Conservation (phyloP, 2,113 vertebrate species). For the Capreolus pygargus region DNA sequence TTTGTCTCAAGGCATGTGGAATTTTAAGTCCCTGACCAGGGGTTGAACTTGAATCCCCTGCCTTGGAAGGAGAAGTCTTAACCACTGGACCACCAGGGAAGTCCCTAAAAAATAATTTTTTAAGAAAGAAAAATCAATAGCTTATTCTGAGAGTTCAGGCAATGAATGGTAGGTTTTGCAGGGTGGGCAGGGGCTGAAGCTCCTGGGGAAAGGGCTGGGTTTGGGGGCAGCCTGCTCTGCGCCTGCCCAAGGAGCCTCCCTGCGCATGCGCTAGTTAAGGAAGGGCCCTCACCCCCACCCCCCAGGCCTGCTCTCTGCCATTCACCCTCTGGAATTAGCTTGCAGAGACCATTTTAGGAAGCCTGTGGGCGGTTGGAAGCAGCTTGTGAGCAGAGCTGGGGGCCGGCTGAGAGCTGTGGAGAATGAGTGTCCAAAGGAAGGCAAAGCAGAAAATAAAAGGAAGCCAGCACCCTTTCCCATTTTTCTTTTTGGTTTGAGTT, state of each 20-base stretch:
- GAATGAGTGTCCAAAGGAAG: conserved; percentile 62
- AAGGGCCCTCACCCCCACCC: background rate
- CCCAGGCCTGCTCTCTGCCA: conserved; percentile 47
- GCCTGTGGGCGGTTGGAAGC: conserved; percentile 69
- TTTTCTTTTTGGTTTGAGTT: conserved; percentile 53
- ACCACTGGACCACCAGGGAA: background rate
- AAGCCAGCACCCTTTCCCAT: conserved; percentile 7
- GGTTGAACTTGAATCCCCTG: background rate
- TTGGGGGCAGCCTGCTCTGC: background rate
- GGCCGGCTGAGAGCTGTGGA: conserved; percentile 37
- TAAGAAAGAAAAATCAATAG: background rate
- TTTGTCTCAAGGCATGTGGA: background rate
- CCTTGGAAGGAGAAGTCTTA: background rate
- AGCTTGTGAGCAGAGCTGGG: conserved; percentile 63
- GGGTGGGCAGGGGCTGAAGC: background rate
- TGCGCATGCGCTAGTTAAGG: background rate
- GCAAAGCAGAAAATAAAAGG: conserved; percentile 39
- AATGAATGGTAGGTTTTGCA: background rate
- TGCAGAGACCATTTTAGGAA: conserved; percentile 70
- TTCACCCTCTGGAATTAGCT: conserved; percentile 75
- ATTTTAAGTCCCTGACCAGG: background rate
- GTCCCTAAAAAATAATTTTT: conserved; percentile 24
- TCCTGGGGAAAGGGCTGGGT: background rate
- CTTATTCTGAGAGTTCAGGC: background rate
- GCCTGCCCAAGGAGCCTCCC: background rate